These are phyloP conservation scores for Nesidiocoris tenuis DNA, from an alignment of 2,888 invertebrate species.

Conservation along the genomic window DNA sequence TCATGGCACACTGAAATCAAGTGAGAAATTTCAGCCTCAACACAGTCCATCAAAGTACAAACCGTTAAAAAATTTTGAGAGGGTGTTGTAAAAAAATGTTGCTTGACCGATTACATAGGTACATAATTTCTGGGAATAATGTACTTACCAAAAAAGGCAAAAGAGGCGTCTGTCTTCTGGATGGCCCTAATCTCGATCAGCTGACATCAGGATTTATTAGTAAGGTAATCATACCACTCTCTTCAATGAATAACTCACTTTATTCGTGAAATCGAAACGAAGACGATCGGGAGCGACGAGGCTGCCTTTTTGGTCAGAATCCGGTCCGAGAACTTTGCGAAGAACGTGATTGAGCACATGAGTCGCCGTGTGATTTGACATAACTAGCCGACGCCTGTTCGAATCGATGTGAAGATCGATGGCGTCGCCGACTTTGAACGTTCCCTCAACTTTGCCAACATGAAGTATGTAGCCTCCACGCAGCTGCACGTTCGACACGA, in stretches of 20 bases:
- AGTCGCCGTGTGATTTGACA: conserved; percentile 99
- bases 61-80: no score
- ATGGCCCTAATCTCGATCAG: no score
- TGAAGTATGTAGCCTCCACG: conserved; percentile 95
- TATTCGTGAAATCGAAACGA: conserved; percentile 95
- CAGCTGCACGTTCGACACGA: conserved; percentile 83
- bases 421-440: conserved; percentile 78
- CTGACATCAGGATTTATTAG: no score
- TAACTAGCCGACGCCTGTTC: conserved; percentile 81
- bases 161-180: no score
- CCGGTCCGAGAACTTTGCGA: conserved; percentile 82
- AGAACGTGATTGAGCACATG: conserved; percentile 95
- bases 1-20: conserved; percentile 72
- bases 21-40: no score
- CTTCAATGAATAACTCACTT: no score
- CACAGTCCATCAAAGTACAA: no score
- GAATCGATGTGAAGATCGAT: conserved; percentile 80
- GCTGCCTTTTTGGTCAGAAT: conserved; percentile 94
- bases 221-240: no score
- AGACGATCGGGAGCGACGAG: conserved; percentile 95
- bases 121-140: no score
- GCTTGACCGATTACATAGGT: no score
- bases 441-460: conserved; percentile 82
- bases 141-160: no score
- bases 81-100: no score